Base-by-base conservation (phyloP, 1,140 invertebrate species). In the Drosophila pruinosa region DNA sequence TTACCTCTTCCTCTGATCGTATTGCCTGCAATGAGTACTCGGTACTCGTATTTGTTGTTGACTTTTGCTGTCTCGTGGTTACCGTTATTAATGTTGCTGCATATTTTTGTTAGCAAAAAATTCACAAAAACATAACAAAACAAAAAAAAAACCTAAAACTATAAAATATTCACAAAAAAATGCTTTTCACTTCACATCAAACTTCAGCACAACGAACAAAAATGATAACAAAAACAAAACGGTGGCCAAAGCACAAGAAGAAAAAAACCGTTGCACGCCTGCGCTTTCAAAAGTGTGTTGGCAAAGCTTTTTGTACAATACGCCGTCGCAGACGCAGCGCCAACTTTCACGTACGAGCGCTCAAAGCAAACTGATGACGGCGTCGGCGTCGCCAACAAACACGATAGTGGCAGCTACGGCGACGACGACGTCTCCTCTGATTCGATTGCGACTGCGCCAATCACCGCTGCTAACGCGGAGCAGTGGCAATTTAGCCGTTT, bases 241-340 rank as follows among this genome's bases (percentile, higher is more conserved):
- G 39, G 39, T 39, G 17, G 17, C 43, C 21, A 64, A 47, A 34
- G 19, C n/a, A 50, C 7, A 57, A 57, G 12, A 12, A 3, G 48
- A 58, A 80, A 75, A 74, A 65, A 81, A 61, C 75, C 79, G 79
- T 83, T 82, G 75, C 61, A 82, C 79, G 79, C 61, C 75, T 75
- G 75, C 71, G 75, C 75, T 78, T 83, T 82, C 72, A 73, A 83
- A 78, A 70, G 54, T 39, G 47, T 59, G 62, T 67, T 41, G 61
- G 22, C 38, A 39, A 31, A 52, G 59, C 17, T 71, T 58, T 78
- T 48, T 78, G 34, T 59, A 50, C 24, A 47, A 59, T 47, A 19
- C 24, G 39, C 54, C 24, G 41, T 47, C 69, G 45, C 54, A 63
- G 45, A 38, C 70, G 61, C 58, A 38, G 67, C 54, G 41, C 10